Percentiles rank a stretch among this genome's conserved stretches.
These are phyloP conservation scores for Mastigias papua DNA, from an alignment of 30 jellyfish, hydroid and myxozoan species.

Conservation along the genomic window DNA sequence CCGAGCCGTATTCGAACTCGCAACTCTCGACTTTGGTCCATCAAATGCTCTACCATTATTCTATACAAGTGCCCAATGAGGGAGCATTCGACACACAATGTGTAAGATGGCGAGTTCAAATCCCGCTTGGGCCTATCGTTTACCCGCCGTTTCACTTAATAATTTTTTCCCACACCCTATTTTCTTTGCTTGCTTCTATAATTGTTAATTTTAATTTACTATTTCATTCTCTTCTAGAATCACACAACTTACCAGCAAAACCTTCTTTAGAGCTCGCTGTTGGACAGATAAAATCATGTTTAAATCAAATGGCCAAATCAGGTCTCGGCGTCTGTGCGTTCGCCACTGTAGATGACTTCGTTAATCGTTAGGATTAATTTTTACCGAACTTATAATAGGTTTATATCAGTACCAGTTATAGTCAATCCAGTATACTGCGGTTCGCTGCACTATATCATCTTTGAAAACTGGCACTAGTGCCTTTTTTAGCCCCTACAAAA, in stretches of 20 bases:
- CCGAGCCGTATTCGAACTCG: too few relatives aligned
- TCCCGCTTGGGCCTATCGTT: too few relatives aligned
- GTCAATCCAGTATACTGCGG: not conserved
- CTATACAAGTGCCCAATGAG: too few relatives aligned
- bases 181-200: too few relatives aligned
- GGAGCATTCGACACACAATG: too few relatives aligned
- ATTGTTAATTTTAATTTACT: not conserved
- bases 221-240: constrained; percentile 61
- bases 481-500: too few relatives aligned
- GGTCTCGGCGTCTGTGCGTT: constrained; percentile 99
- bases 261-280: constrained; percentile 93
- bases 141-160: too few relatives aligned
- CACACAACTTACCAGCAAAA: constrained; percentile 93
- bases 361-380: constrained; percentile 37
- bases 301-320: constrained; percentile 87
- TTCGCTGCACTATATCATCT: not conserved
- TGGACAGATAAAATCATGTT: constrained; percentile 90
- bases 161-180: too few relatives aligned
- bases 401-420: not conserved
- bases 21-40: too few relatives aligned
- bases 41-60: too few relatives aligned
- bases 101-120: too few relatives aligned
- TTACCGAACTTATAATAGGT: not conserved
- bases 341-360: constrained; percentile 87
- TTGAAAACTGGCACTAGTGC: not conserved